Percentiles rank a stretch among this genome's conserved stretches.
Evolutionary conservation across 2,113 vertebrate genomes (phyloP).

Genomic region (Siniperca knerii): DNA sequence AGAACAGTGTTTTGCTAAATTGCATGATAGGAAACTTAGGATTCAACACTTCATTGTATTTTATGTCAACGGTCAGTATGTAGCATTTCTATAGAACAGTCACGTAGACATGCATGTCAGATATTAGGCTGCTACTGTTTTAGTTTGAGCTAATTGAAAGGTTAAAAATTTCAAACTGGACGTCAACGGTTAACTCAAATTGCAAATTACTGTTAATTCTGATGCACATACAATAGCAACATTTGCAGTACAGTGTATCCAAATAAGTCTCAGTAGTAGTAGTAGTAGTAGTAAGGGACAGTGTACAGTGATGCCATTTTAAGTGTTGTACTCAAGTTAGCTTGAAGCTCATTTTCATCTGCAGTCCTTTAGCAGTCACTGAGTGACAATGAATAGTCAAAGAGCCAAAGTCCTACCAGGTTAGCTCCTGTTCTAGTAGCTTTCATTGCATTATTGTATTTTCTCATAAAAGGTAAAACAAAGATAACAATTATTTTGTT

Average conservation of each 20-base stretch:
- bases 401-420: slow-evolving; percentile 8
- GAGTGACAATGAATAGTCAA: too few relatives aligned
- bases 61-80: slow-evolving; percentile 14
- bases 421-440: slow-evolving; percentile 31
- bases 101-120: slow-evolving; percentile 15
- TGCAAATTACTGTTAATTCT: slow-evolving; percentile 2
- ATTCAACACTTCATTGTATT: neutral
- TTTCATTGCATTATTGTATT: slow-evolving; percentile 42
- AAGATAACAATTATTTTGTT: too few relatives aligned
- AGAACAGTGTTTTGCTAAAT: neutral
- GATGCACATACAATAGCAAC: slow-evolving; percentile 24
- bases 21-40: neutral
- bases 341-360: slow-evolving; percentile 25
- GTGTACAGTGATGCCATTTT: slow-evolving; percentile 15
- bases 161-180: neutral
- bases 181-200: neutral
- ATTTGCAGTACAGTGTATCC: slow-evolving; percentile 16
- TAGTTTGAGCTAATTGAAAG: slow-evolving; percentile 18
- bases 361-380: neutral
- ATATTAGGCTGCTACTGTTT: slow-evolving; percentile 15
- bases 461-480: neutral
- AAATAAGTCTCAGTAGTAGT: neutral
- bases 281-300: slow-evolving; percentile 34
- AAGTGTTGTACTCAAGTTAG: slow-evolving; percentile 15
- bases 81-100: slow-evolving; percentile 30